Evolutionary conservation across 2,113 vertebrate genomes (phyloP), one percentile per base, ranked within the genome.

Genomic region (Cheilinus undulatus): DNA sequence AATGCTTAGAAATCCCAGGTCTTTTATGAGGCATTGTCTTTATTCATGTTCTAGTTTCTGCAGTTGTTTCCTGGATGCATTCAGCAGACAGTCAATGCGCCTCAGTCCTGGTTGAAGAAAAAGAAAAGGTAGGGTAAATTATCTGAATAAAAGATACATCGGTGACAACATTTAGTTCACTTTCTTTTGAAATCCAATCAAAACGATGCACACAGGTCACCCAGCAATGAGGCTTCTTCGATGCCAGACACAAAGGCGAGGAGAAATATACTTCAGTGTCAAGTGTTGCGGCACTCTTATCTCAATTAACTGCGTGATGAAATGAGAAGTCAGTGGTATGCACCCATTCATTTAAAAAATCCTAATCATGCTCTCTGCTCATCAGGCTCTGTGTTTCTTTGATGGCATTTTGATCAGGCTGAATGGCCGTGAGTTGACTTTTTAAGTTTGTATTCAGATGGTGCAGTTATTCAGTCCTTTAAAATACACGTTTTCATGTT

Each of bases 261-360:
- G 32, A 72, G 59, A 69, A 71, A 60, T 52, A 57, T 42, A 19
- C 56, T 73, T 62, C 71, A 45, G 50, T 68, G 65, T 85, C 64
- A 50, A 70, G 73, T 81, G 74, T 70, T 49, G 14, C 2, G 3
- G 26, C 60, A 15, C 60, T 79, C 70, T 82, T 46, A 36, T 74
- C 65, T 80, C 59, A 78, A 48, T 72, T 46, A 72, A 62, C 52
- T 12, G 30, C 1, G 10, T 17, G 24, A 32, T 74, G 22, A 79
- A 78, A 67, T 30, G 56, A 85, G 48, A 57, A 57, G 38, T 22
- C 23, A 43, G n/a, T 40, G 30, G 19, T 23, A 66, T 45, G 43
- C 32, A 20, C 26, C 36, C 38, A 28, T 36, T 72, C 62, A 19
- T 51, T 68, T n/a, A 14, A 24, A 60, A 57, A 58, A 57, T 60